A percentile compares a stretch with the other conserved stretches of the same genome.
phyloP scores from a whole-genome alignment of 2,888 invertebrate genomes.

The Acanthosepion esculentum region DNA sequence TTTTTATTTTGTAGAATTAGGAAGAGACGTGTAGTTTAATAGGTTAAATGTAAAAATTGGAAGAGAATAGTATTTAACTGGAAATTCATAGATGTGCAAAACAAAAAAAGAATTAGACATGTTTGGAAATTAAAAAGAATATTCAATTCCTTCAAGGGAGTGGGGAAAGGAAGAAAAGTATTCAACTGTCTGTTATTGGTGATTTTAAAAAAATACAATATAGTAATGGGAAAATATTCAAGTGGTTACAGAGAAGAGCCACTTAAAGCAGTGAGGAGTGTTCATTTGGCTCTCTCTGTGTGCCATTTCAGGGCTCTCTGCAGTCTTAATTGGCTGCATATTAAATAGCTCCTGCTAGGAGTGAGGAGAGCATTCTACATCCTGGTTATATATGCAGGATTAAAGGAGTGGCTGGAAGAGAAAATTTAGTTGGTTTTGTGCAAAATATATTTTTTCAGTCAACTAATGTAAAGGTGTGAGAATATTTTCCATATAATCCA shows the following conservation, averaged over 20 bases:
- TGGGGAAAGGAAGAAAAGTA: not conserved
- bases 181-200: not conserved
- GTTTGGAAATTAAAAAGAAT: not conserved
- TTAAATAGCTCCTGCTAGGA: not conserved
- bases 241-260: no score
- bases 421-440: not conserved
- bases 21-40: not conserved
- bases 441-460: not conserved
- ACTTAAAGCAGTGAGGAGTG: not conserved
- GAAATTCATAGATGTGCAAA: not conserved
- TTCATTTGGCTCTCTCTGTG: not conserved
- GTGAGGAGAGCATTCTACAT: not conserved
- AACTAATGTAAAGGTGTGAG: no score
- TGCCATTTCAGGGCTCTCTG: no score
- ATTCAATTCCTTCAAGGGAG: not conserved
- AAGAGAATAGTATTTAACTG: not conserved
- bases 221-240: not conserved
- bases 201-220: not conserved
- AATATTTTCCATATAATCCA: no score
- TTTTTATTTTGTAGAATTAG: not conserved
- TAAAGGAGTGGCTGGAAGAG: not conserved
- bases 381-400: not conserved
- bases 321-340: not conserved
- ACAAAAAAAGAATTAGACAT: not conserved
- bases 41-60: not conserved